Evolutionary conservation across 2,797 vertebrate genomes (phyloP), one percentile per base, ranked within the genome.

Genomic region (Brachyrhaphis roseni): DNA sequence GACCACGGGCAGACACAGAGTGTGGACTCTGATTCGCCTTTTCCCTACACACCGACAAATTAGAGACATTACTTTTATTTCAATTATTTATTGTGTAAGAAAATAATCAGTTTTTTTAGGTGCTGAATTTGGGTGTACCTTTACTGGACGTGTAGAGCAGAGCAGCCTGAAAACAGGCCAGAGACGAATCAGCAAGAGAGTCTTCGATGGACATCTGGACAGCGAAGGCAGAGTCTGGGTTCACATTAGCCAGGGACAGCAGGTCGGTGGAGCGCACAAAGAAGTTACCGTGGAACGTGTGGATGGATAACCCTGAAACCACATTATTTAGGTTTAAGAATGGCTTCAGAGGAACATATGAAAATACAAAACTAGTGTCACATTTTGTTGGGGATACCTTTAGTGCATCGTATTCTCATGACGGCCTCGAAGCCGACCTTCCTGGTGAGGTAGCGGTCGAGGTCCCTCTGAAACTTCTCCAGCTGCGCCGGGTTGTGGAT

Each of bases 361-460:
- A 18, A 8, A 1, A 1, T 1, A n/a, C 8, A 4, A 26, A 34
- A 53, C 31, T 26, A n/a, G 53, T 26, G 51, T 26, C 20, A 5
- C 13, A 8, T 16, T 41, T 0, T 2, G 8, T 28, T 34, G 18
- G 0, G 0, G 11, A 74, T 89, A 99, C 98, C 98, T 97, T 99
- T 99, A 31, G 98, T 99, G 91, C 98, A 99, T 43, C 98, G 95
- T 95, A 99, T 99, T 90, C 98, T 97, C 98, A 99, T 99, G 75
- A 99, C 98, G 0, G 98, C 98, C 95, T 99, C 98, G 51, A 99
- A 99, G 79, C 98, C 98, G 72, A 99, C 97, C 96, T 99, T 99
- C 78, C 98, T 96, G 75, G 96, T 98, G 85, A 99, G 95, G 91
- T 99, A 99, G 68, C 97, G 96, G 87, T 97, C 97, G 4, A 99